A percentile compares a stretch with the other conserved stretches of the same genome.
phyloP scores from a whole-genome alignment of 2,113 vertebrate genomes.

The Daubentonia madagascariensis region DNA sequence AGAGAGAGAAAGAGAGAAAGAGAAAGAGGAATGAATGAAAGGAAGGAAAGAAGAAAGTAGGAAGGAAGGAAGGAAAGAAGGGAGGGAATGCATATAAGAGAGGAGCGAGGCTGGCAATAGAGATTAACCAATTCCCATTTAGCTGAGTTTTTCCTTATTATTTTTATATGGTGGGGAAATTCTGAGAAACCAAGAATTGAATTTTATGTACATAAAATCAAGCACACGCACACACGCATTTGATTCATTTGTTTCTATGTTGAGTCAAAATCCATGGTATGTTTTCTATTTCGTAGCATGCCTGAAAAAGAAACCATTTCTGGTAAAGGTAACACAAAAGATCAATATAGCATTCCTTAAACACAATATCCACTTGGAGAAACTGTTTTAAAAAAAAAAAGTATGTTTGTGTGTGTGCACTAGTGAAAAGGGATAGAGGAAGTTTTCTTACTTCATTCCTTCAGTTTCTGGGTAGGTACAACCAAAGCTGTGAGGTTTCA shows the following conservation, averaged over 20 bases:
- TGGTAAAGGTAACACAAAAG: not conserved
- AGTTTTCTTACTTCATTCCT: not conserved
- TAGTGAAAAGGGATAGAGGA: not conserved
- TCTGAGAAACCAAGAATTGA: slow-evolving; percentile 12
- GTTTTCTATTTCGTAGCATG: not conserved
- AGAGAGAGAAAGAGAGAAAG: no score
- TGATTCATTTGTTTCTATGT: not conserved
- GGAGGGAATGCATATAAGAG: not conserved
- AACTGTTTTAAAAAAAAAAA: not conserved
- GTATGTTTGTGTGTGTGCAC: not conserved
- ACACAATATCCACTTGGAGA: not conserved
- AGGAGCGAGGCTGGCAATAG: slow-evolving; percentile 1
- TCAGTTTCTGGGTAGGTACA: not conserved
- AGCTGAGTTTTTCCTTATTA: not conserved
- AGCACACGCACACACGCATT: not conserved
- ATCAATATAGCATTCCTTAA: not conserved
- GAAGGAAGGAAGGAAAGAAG: no score
- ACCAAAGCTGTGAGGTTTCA: not conserved
- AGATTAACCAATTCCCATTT: slow-evolving; percentile 31
- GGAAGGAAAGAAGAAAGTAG: fast-evolving
- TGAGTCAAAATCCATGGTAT: not conserved
- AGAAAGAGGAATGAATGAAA: no score
- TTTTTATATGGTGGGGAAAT: not conserved
- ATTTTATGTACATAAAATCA: not conserved
- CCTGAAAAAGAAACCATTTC: not conserved